phyloP scores from a whole-genome alignment of 2,888 invertebrate genomes.

The Dryocosmus kuriphilus region DNA sequence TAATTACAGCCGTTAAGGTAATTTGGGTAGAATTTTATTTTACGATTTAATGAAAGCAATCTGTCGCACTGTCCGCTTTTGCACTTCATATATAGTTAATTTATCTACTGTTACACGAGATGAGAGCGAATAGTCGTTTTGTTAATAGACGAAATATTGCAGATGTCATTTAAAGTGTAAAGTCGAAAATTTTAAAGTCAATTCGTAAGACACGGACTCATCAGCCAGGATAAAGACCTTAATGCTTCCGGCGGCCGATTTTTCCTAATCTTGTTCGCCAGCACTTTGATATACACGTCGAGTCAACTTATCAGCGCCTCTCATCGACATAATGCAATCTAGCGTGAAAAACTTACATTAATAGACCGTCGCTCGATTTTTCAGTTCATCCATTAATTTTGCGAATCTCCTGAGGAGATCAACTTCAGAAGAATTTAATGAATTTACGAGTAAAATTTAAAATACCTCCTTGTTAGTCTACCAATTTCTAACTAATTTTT shows the following conservation, averaged over 20 bases:
- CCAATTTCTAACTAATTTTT: conserved; percentile 4
- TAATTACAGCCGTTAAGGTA: not conserved
- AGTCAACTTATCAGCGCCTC: conserved; percentile 23
- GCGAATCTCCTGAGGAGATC: not conserved
- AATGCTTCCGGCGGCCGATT: conserved; percentile 9
- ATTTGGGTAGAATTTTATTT: not conserved
- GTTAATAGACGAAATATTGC: conserved; percentile 45
- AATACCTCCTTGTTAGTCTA: not conserved
- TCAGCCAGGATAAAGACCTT: not conserved
- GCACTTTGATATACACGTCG: conserved; percentile 34
- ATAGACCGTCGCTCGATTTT: conserved; percentile 18
- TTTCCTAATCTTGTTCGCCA: conserved; percentile 16
- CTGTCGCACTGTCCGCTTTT: conserved; percentile 32
- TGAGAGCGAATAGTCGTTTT: conserved; percentile 42
- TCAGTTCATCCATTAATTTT: conserved; percentile 13
- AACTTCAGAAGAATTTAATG: not conserved
- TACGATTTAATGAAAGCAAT: not conserved
- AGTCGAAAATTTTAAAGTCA: conserved; percentile 43
- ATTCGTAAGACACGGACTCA: conserved; percentile 7
- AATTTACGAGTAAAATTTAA: not conserved
- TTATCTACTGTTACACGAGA: conserved; percentile 35
- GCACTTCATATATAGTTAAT: conserved; percentile 1
- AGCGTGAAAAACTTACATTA: not conserved
- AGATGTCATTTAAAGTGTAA: conserved; percentile 41
- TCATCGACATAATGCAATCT: conserved; percentile 18